Evolutionary conservation across 2,888 invertebrate species (phyloP), one percentile per base, ranked within the genome.

Genomic region (Platypus cylindrus): DNA sequence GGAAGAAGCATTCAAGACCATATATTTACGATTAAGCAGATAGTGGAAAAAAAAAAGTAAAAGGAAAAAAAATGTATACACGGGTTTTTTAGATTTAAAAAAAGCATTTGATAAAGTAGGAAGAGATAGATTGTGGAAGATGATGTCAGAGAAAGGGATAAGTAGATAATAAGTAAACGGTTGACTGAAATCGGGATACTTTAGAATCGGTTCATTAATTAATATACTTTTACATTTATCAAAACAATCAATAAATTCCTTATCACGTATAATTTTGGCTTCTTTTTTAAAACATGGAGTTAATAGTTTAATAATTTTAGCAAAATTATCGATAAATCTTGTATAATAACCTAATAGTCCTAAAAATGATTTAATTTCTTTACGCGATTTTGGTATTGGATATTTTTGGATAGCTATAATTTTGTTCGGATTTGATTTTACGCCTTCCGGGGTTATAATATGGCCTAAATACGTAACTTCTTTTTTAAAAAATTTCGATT

Each of bases 231-330:
- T 37, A 15, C 31, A 32, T 25, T 28, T 29, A 22, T 41, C 17
- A 30, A 47, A 40, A 25, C 32, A 13, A 8, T 33, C 25, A 15
- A 40, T 18, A 34, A 30, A 47, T 34, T 40, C 36, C 18, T 16
- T 25, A 2, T 27, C 23, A 16, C 32, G 32, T 13, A 22, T 20
- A 8, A 40, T 29, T 32, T 34, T 36, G 2, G 11, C 17, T 16
- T 39, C 35, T 32, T 45, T 45, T 22, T 43, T 43, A 18, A 40
- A 17, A 30, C 29, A 38, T 14, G 32, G 20, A 4, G 36, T 38
- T n/a, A 38, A 17, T 5, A 32, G 32, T 27, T 38, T 41, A 14
- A 26, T 33, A 18, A 38, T 15, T 24, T 44, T 27, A 14, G 36
- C 33, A 31, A 32, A 31, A 9, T 33, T 24, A 12, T 32, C 14